These are phyloP conservation scores for Hyposoter didymator DNA, from an alignment of 2,888 invertebrate species.

Conservation along the genomic window DNA sequence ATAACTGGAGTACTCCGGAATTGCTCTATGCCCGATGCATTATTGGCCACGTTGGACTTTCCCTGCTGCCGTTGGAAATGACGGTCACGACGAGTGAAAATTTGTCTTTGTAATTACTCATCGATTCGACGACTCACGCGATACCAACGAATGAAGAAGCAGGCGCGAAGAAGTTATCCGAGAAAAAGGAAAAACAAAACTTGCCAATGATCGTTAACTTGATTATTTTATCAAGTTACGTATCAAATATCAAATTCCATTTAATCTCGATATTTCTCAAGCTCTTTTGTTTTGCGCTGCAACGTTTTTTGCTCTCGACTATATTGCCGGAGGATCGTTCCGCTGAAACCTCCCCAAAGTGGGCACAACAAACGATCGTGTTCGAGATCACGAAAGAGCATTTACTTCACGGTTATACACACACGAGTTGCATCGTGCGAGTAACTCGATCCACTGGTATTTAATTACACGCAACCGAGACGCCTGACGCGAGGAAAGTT, in stretches of 20 bases:
- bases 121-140: conserved; percentile 15
- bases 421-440: conserved; percentile 47
- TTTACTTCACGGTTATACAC: conserved; percentile 54
- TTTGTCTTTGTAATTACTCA: conserved; percentile 15
- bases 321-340: not conserved
- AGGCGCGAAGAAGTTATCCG: not conserved
- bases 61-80: conserved; percentile 31
- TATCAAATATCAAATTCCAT: conserved; percentile 20
- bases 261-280: conserved; percentile 3
- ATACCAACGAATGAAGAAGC: not conserved
- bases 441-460: conserved; percentile 58
- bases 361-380: conserved; percentile 33
- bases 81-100: conserved; percentile 37
- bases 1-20: conserved; percentile 4
- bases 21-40: conserved; percentile 27
- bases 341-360: not conserved
- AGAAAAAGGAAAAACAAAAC: not conserved
- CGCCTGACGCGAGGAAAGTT: conserved; percentile 44
- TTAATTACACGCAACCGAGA: conserved; percentile 65
- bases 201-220: not conserved
- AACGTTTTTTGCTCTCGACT: conserved; percentile 23
- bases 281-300: not conserved
- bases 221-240: not conserved
- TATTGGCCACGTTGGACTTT: conserved; percentile 26
- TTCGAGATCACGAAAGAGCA: conserved; percentile 44